A percentile compares a stretch with the other conserved stretches of the same genome.
phyloP scores from a whole-genome alignment of 2,797 vertebrate genomes.

The Arnoldichthys spilopterus region DNA sequence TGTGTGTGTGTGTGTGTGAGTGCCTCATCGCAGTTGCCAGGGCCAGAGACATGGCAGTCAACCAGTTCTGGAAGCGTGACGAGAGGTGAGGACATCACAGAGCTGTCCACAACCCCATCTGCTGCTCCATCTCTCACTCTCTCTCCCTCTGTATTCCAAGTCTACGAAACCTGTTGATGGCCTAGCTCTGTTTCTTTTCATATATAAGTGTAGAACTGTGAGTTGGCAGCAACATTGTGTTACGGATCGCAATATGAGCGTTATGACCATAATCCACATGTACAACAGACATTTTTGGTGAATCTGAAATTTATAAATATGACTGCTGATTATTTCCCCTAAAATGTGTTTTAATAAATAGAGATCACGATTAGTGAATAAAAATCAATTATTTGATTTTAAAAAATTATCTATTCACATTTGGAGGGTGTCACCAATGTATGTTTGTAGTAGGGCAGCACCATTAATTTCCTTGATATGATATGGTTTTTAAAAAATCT shows the following conservation, averaged over 20 bases:
- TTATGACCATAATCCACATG: neutral
- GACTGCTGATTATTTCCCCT: no score
- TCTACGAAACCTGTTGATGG: constrained; percentile 62
- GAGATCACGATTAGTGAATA: no score
- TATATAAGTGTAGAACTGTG: constrained; percentile 19
- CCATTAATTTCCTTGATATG: no score
- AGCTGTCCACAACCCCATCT: constrained; percentile 52
- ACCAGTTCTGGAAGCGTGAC: constrained; percentile 48
- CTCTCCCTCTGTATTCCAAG: constrained; percentile 43
- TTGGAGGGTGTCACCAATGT: no score
- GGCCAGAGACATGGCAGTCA: constrained; percentile 33
- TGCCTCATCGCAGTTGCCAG: constrained; percentile 32
- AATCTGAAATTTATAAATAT: no score
- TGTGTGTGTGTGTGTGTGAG: constrained; percentile 20
- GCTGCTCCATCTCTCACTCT: constrained; percentile 36
- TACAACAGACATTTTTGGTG: no score
- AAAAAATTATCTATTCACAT: no score
- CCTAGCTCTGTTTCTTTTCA: constrained; percentile 42
- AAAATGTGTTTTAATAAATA: no score
- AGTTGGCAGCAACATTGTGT: neutral
- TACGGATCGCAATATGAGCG: neutral
- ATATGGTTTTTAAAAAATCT: no score
- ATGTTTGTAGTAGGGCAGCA: no score
- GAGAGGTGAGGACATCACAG: constrained; percentile 37
- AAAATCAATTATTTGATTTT: no score